phyloP scores from a whole-genome alignment of 2,113 vertebrate species.

The Ascaphus truei region DNA sequence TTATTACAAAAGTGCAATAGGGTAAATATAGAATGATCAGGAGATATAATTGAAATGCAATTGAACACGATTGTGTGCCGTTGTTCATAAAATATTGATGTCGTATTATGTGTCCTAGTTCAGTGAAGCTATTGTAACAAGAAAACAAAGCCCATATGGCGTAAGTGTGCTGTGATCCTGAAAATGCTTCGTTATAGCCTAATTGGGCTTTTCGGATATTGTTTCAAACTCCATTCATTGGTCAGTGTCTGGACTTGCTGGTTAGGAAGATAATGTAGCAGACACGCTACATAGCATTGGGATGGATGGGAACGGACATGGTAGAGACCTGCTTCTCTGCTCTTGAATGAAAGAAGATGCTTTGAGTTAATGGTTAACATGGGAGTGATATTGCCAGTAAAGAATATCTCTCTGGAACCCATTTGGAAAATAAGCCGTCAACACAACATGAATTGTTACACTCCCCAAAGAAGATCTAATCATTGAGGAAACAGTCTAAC shows the following conservation, averaged over 20 bases:
- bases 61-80: conserved; percentile 23
- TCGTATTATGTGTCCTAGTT: conserved; percentile 25
- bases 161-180: conserved; percentile 21
- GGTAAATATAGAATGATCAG: background rate
- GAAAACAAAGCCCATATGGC: conserved; percentile 29
- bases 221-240: conserved; percentile 42
- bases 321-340: background rate
- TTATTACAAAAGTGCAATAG: background rate
- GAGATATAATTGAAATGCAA: background rate
- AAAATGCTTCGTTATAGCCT: conserved; percentile 39
- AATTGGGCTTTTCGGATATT: conserved; percentile 44
- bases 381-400: background rate
- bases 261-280: too few relatives aligned
- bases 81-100: conserved; percentile 31
- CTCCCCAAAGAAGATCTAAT: too few relatives aligned
- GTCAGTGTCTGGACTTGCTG: background rate
- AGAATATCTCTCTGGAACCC: background rate
- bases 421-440: background rate
- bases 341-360: too few relatives aligned
- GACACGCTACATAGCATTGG: too few relatives aligned
- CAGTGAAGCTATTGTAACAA: background rate
- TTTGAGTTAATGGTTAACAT: background rate
- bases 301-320: too few relatives aligned
- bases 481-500: too few relatives aligned
- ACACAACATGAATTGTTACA: background rate